These are phyloP conservation scores for Tyrannus savana DNA, from an alignment of 2,113 vertebrate species.

Conservation along the genomic window DNA sequence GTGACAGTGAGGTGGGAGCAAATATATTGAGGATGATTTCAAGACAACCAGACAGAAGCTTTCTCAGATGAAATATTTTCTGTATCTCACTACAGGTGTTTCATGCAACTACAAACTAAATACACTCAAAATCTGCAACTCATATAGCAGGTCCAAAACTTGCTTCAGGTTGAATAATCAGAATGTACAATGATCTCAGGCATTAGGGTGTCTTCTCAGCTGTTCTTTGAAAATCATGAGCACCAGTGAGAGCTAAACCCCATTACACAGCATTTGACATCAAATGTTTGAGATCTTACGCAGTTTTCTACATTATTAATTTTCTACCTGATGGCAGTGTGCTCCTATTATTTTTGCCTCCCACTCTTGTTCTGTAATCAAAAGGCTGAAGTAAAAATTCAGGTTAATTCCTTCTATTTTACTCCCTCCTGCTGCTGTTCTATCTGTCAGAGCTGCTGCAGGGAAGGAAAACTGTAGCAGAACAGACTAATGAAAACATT, in stretches of 20 bases:
- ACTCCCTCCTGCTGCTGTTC: constrained; percentile 2
- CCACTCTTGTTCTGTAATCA: constrained; percentile 2
- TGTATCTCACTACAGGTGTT: neutral
- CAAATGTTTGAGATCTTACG: neutral
- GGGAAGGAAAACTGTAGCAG: constrained; percentile 1
- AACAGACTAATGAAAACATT: constrained; percentile 24
- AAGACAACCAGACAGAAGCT: neutral
- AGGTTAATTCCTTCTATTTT: constrained; percentile 38
- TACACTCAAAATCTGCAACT: neutral
- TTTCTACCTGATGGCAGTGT: constrained; percentile 9
- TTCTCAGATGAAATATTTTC: neutral
- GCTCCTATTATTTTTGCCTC: constrained; percentile 42
- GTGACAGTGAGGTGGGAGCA: neutral
- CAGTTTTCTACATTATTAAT: constrained; percentile 24
- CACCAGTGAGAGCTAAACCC: neutral
- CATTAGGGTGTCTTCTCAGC: neutral
- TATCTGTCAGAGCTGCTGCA: neutral
- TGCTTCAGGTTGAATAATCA: neutral
- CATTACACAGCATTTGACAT: constrained; percentile 1
- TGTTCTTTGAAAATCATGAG: neutral
- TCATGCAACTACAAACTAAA: neutral
- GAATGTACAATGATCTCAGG: neutral
- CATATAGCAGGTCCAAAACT: neutral
- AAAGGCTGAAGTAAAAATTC: constrained; percentile 28
- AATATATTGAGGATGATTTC: neutral